Evolutionary conservation across 1,140 invertebrate genomes (phyloP), one percentile per base, ranked within the genome.

Genomic region (Drosophila repleta): DNA sequence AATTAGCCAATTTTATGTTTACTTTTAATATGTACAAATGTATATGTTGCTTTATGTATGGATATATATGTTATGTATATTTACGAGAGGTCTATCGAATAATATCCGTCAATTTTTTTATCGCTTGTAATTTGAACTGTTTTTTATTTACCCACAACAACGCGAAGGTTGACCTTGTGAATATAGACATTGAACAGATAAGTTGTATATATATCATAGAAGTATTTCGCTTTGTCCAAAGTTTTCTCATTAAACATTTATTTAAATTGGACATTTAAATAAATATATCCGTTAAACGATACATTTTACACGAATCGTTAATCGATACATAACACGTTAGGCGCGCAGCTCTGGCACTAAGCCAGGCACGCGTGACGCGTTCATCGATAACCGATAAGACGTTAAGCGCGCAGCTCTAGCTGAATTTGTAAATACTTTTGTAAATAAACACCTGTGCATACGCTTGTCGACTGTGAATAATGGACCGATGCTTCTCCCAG

Each of bases 401-500:
- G 4, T n/a, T 13, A 5, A 24, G 6, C 11, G 13, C n/a, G 46
- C 21, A 46, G 2, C 39, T 46, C 43, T 46, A 43, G 8, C 39
- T 6, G 39, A 41, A 41, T 10, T 17, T 18, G 41, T 20, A 45
- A 45, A 45, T 45, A 45, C 3, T 21, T 41, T 41, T 10, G 53
- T 58, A 45, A n/a, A 24, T 45, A 43, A 43, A 49, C 10, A 26
- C 4, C 15, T 1, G n/a, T 67, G 49, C 3, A 18, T 39, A 13
- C 11, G 32, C 11, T 13, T 55, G 11, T 41, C 37, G 11, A 35
- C 6, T 48, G 46, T 60, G 52, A 45, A 60, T 73, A 80, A 77
- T 74, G 67, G 45, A 6, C 45, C 41, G 87, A 78, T 77, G 74
- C 74, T 70, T 67, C 61, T 82, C 60, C 26, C 66, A 95, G 95